These are phyloP conservation scores for Glaucopsyche alexis DNA, from an alignment of 2,888 invertebrate genomes.

Conservation along the genomic window DNA sequence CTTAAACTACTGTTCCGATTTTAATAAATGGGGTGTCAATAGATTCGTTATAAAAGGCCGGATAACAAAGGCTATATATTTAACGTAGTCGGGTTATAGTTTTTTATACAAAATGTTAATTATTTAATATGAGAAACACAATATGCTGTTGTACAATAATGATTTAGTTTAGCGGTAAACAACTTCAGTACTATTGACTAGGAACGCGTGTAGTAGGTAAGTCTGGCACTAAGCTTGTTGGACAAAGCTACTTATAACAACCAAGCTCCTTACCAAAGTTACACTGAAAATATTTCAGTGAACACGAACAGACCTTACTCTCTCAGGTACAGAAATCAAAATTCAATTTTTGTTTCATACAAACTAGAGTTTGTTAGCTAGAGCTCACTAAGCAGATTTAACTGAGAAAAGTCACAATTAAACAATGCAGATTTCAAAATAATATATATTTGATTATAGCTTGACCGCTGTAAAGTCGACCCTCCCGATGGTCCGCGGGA, in stretches of 20 bases:
- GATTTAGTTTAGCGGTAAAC: background rate
- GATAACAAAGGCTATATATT: too few species aligned
- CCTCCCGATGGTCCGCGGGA: too few species aligned
- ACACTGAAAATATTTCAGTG: constrained; percentile 17
- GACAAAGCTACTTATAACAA: constrained; percentile 21
- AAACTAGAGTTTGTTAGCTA: background rate
- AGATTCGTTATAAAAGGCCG: too few species aligned
- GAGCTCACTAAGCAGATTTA: too few species aligned
- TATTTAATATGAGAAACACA: background rate
- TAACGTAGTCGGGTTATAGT: too few species aligned
- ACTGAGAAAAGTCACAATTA: too few species aligned
- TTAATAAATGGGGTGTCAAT: too few species aligned
- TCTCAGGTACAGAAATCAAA: background rate
- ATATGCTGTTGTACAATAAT: background rate
- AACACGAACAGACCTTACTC: constrained; percentile 10
- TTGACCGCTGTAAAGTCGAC: too few species aligned
- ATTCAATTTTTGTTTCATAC: constrained; percentile 1
- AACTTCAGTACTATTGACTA: background rate
- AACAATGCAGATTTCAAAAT: too few species aligned
- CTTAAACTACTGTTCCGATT: too few species aligned
- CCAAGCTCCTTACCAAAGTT: constrained; percentile 11
- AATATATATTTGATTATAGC: too few species aligned
- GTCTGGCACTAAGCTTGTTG: background rate
- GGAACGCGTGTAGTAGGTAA: background rate
- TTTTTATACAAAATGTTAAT: too few species aligned